Evolutionary conservation across 2,888 invertebrate genomes (phyloP).

Genomic region (Stenichneumon culpator): DNA sequence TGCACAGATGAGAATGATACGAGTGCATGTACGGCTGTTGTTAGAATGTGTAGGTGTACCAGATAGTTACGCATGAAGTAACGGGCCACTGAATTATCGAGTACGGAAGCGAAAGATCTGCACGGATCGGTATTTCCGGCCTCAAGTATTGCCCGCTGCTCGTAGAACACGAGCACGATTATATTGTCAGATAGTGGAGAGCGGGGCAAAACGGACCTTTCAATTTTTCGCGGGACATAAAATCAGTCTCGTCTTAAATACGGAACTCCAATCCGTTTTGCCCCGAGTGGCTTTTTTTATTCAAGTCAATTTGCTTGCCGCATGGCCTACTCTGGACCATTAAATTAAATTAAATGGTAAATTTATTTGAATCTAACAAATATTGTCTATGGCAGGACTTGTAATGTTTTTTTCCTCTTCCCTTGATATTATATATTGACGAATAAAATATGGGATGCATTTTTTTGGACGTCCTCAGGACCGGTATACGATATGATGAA

Average conservation of each 20-base stretch:
- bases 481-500: slow-evolving; percentile 89
- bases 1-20: neutral
- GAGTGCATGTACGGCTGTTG: slow-evolving; percentile 2
- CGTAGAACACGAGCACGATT: slow-evolving; percentile 26
- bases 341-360: neutral
- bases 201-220: neutral
- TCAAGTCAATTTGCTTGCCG: neutral
- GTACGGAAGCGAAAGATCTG: slow-evolving; percentile 37
- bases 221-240: neutral
- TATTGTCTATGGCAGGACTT: neutral
- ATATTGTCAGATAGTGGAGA: slow-evolving; percentile 27
- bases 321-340: neutral
- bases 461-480: slow-evolving; percentile 83
- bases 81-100: slow-evolving; percentile 35
- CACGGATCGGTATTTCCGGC: slow-evolving; percentile 39
- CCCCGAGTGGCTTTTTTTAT: too few species aligned
- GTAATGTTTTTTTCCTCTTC: neutral
- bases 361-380: neutral
- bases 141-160: neutral
- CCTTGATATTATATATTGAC: slow-evolving; percentile 21
- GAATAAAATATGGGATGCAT: slow-evolving; percentile 38
- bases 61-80: slow-evolving; percentile 33
- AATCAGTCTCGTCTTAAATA: neutral
- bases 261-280: neutral
- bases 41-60: slow-evolving; percentile 6